A percentile compares a stretch with the other conserved stretches of the same genome.
phyloP scores from a whole-genome alignment of 30 jellyfish, hydroid and myxozoan genomes.

The Aurelia sp. region DNA sequence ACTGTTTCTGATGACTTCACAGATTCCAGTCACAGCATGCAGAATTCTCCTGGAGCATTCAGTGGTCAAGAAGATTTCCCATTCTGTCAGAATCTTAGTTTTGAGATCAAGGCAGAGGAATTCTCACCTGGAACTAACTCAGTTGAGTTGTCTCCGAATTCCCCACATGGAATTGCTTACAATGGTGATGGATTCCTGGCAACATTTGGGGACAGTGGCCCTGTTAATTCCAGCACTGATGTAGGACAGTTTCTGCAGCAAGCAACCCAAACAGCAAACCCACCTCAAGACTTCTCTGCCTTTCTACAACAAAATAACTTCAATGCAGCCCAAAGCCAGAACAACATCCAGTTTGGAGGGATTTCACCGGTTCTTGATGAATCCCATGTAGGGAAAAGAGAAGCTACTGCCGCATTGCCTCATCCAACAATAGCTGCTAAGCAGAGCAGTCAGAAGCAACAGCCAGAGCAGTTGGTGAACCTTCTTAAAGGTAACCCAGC shows the following conservation, averaged over 20 bases:
- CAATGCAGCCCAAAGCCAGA: neutral
- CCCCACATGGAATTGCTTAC: neutral
- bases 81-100: slow-evolving; percentile 2
- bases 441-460: neutral
- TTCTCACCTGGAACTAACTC: slow-evolving; percentile 40
- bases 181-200: neutral
- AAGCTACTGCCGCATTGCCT: neutral
- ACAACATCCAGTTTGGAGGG: neutral
- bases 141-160: slow-evolving; percentile 1
- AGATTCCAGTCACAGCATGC: slow-evolving; percentile 49
- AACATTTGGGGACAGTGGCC: neutral
- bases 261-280: slow-evolving; percentile 3
- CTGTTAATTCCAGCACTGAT: neutral
- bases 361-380: neutral
- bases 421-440: neutral
- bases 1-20: slow-evolving; percentile 54
- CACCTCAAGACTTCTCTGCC: slow-evolving; percentile 33
- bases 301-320: neutral
- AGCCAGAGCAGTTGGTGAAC: slow-evolving; percentile 6
- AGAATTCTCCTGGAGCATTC: slow-evolving; percentile 53
- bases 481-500: neutral
- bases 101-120: slow-evolving; percentile 51
- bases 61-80: slow-evolving; percentile 33
- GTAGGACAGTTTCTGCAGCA: slow-evolving; percentile 18
- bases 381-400: neutral